Base-by-base conservation (phyloP, 2,797 vertebrate genomes). In the Channa striata region DNA sequence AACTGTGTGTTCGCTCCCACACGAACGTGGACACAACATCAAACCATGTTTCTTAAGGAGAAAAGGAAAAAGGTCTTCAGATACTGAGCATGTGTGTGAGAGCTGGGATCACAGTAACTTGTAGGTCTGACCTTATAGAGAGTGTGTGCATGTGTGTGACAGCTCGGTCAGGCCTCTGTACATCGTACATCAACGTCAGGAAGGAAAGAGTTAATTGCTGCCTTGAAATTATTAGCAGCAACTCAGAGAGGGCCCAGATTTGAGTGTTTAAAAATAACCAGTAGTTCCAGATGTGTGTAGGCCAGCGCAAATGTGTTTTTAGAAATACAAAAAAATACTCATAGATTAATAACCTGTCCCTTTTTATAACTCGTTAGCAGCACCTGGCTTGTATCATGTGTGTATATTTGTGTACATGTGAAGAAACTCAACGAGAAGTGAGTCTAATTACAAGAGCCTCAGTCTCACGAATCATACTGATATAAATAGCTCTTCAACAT, bases 151-250 rank as follows among this genome's bases (percentile, higher is more conserved):
- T 57, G 34, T 44, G 23, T 11, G 48, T 52, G 59, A 68, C 74
- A 75, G 81, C 48, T 67, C 74, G 30, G 52, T 68, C 46, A 43
- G 72, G 74, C 59, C 56, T 78, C 37, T 71, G 70, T 76, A 74
- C 80, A 63, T 81, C 86, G 85, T 82, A 61, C 68, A 59, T 59
- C 39, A 43, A 33, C 20, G 12, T 80, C 66, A 76, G 77, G 58
- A 64, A 14, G 36, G 74, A 77, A 82, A 84, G 72, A 87, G 78
- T 83, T 91, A 87, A 89, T 89, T 91, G 81, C 57, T 72, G 84
- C 76, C 91, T 90, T 92, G 89, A 87, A 91, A 74, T 87, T 84
- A 87, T 91, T 92, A 90, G 87, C 64, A 74, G 73, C 56, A 63
- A 78, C 63, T 83, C 43, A 1, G 25, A 80, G 71, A 77, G 40